Evolutionary conservation across 2,113 vertebrate species (phyloP).

Genomic region (Ascaphus truei): DNA sequence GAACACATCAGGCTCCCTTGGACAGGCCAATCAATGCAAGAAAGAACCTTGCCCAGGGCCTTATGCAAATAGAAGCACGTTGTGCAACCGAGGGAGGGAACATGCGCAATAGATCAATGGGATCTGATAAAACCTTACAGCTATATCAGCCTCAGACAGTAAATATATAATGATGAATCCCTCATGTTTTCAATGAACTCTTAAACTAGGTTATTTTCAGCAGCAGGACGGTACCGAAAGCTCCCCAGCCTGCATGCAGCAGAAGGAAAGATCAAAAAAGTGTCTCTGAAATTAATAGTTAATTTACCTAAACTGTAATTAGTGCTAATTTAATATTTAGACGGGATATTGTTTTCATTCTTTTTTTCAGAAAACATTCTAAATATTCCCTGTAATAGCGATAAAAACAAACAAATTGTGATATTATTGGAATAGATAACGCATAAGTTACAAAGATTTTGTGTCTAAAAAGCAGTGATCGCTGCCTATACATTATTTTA

Average conservation of each 20-base stretch:
- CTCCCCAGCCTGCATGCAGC: slow-evolving; percentile 43
- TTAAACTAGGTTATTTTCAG: slow-evolving; percentile 74
- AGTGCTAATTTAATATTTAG: not conserved
- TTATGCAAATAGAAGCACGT: slow-evolving; percentile 98
- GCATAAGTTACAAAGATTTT: no score
- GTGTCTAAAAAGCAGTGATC: no score
- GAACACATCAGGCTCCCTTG: slow-evolving; percentile 90
- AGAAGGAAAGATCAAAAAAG: slow-evolving; percentile 30
- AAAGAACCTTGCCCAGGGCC: slow-evolving; percentile 99
- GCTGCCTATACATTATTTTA: no score
- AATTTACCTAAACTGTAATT: slow-evolving; percentile 45
- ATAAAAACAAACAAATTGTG: no score
- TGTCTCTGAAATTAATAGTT: slow-evolving; percentile 32
- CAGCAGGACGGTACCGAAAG: slow-evolving; percentile 61
- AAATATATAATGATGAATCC: slow-evolving; percentile 96
- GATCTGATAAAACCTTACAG: slow-evolving; percentile 89
- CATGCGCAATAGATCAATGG: slow-evolving; percentile 98
- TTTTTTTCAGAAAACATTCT: no score
- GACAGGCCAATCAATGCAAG: slow-evolving; percentile 98
- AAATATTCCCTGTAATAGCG: no score
- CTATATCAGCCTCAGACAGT: slow-evolving; percentile 88
- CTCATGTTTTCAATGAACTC: slow-evolving; percentile 73
- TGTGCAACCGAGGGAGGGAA: slow-evolving; percentile 88
- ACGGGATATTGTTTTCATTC: no score
- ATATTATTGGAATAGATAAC: no score